Conservation (phyloP, 2,888 invertebrate species). For the Hyposoter dolosus region DNA sequence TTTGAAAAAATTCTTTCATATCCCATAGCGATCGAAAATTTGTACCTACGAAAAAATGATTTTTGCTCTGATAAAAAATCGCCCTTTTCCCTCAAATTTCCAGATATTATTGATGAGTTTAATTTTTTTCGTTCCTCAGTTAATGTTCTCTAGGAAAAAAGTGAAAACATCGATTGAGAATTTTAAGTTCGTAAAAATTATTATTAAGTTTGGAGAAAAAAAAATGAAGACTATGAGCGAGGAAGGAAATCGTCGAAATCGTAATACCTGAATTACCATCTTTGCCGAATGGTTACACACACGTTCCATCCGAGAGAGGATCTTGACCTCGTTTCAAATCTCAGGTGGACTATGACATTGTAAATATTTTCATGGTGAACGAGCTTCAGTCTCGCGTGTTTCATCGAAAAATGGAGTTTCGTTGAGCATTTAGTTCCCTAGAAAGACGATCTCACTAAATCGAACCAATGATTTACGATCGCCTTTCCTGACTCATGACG, state of each 20-base stretch:
- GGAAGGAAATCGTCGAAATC: conserved; percentile 38
- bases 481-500: conserved; percentile 52
- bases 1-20: neutral
- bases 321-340: conserved; percentile 63
- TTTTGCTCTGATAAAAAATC: neutral
- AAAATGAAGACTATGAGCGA: neutral
- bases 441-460: conserved; percentile 64
- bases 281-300: conserved; percentile 40
- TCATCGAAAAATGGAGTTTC: conserved; percentile 63
- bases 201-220: neutral
- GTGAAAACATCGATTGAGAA: too few species aligned
- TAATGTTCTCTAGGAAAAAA: too few species aligned
- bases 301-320: conserved; percentile 37
- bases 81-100: neutral
- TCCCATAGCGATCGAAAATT: neutral
- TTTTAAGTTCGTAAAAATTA: neutral
- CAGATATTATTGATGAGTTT: neutral
- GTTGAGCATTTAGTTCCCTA: conserved; percentile 52
- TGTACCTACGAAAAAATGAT: neutral
- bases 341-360: conserved; percentile 61
- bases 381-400: conserved; percentile 43
- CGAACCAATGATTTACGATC: conserved; percentile 52
- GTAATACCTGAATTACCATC: conserved; percentile 57
- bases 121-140: too few species aligned
- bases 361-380: conserved; percentile 67